These are phyloP conservation scores for Brachyhypopomus gauderio DNA, from an alignment of 2,113 vertebrate genomes.

Conservation along the genomic window DNA sequence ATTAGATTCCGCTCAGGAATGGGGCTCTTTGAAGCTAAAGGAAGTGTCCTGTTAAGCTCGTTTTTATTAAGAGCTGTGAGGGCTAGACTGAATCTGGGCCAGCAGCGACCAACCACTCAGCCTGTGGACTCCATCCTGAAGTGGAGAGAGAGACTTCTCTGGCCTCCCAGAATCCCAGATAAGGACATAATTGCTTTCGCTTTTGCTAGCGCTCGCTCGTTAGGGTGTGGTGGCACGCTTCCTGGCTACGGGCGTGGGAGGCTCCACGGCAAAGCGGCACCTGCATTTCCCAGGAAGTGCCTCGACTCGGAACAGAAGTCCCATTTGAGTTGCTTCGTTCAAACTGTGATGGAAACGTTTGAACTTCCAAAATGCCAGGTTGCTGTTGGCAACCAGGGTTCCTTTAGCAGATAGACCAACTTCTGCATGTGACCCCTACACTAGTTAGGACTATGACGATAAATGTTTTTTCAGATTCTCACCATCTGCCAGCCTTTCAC, in stretches of 20 bases:
- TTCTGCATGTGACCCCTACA: no score
- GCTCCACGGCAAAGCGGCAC: constrained; percentile 40
- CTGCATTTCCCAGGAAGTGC: constrained; percentile 55
- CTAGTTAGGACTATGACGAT: no score
- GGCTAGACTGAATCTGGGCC: constrained; percentile 42
- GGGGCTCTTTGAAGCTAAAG: constrained; percentile 40
- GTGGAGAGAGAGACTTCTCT: constrained; percentile 36
- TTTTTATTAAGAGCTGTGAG: constrained; percentile 25
- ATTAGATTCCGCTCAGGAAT: constrained; percentile 40
- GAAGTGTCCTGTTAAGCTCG: constrained; percentile 41
- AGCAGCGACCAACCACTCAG: constrained; percentile 34
- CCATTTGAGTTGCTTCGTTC: constrained; percentile 38
- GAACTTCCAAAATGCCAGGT: neutral
- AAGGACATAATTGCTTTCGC: constrained; percentile 71
- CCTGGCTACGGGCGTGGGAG: constrained; percentile 33
- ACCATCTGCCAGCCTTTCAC: neutral
- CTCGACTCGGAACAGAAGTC: constrained; percentile 48
- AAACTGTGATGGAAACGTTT: neutral
- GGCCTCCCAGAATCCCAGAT: constrained; percentile 57
- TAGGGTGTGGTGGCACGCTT: constrained; percentile 58
- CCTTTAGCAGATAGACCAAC: no score
- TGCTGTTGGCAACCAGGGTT: no score
- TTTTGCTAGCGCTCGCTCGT: constrained; percentile 59
- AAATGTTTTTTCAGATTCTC: neutral
- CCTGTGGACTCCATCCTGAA: constrained; percentile 33